Evolutionary conservation across 2,113 vertebrate genomes (phyloP).

Genomic region (Callaeas wilsoni): DNA sequence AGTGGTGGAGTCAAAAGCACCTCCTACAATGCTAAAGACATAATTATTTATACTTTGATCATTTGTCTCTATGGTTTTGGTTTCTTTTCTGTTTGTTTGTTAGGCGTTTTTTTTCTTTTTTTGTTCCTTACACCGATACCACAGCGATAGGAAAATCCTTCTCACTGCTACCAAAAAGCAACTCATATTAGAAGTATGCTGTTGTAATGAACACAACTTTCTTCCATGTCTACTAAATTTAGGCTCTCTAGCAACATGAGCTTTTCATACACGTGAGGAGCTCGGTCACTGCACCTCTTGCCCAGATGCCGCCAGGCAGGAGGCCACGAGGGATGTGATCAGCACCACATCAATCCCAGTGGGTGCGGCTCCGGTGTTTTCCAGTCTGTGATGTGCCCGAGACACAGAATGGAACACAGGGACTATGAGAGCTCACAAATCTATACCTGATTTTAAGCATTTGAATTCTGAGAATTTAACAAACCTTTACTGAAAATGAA

Average conservation of each 20-base stretch:
- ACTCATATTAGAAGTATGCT: rapidly evolving
- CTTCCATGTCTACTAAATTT: neutral
- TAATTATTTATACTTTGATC: neutral
- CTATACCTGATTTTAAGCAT: neutral
- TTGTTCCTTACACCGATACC: neutral
- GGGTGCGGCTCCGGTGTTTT: neutral
- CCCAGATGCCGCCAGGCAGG: neutral
- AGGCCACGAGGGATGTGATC: neutral
- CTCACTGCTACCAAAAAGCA: neutral
- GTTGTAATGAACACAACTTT: neutral
- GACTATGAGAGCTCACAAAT: neutral
- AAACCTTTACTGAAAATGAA: neutral
- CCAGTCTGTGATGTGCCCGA: neutral
- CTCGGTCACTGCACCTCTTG: no score
- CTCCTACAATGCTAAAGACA: neutral
- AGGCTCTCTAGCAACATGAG: neutral
- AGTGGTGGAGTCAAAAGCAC: neutral
- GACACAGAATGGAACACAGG: no score
- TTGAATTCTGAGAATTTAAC: neutral
- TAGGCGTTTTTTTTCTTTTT: neutral
- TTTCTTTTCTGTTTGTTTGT: neutral
- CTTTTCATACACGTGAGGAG: neutral
- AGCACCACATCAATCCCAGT: neutral
- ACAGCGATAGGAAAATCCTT: neutral
- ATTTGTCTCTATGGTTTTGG: neutral